Conservation (phyloP, 2,113 vertebrate genomes). For the Caranx ignobilis region DNA sequence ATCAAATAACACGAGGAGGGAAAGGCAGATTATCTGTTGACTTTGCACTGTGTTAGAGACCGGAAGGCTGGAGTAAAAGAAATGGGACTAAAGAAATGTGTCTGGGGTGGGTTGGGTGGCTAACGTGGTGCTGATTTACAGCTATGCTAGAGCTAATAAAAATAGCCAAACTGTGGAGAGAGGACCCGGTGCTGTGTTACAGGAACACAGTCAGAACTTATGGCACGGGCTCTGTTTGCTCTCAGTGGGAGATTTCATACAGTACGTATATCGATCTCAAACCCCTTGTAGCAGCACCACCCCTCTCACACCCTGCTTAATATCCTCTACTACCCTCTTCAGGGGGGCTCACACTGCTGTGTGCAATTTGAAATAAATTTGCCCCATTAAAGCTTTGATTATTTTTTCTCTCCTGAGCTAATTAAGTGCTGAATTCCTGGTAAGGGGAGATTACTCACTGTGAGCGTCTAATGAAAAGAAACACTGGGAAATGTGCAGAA, state of each 20-base stretch:
- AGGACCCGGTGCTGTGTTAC: slow-evolving; percentile 57
- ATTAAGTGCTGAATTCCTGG: slow-evolving; percentile 76
- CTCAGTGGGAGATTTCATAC: slow-evolving; percentile 34
- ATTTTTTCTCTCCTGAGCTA: slow-evolving; percentile 73
- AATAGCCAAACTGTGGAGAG: slow-evolving; percentile 66
- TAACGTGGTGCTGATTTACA: slow-evolving; percentile 71
- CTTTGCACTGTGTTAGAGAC: slow-evolving; percentile 31
- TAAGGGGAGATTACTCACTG: slow-evolving; percentile 68
- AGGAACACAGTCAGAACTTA: slow-evolving; percentile 49
- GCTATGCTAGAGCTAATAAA: slow-evolving; percentile 65
- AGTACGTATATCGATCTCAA: slow-evolving; percentile 20
- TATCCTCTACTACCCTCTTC: slow-evolving; percentile 48
- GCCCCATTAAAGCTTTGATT: slow-evolving; percentile 76
- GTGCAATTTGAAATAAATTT: slow-evolving; percentile 75
- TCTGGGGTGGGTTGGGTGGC: slow-evolving; percentile 24
- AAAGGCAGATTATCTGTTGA: slow-evolving; percentile 65
- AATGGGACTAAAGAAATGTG: slow-evolving; percentile 28
- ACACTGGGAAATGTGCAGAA: slow-evolving; percentile 63
- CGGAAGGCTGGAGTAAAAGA: slow-evolving; percentile 44
- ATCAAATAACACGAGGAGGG: slow-evolving; percentile 66
- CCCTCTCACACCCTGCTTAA: slow-evolving; percentile 30
- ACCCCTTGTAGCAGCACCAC: neutral
- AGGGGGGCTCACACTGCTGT: slow-evolving; percentile 35
- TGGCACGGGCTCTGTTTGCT: slow-evolving; percentile 36
- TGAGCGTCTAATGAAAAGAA: slow-evolving; percentile 74